Percentiles rank a stretch among this genome's conserved stretches.
Conservation (phyloP, 1,140 invertebrate species). For the Onthophagus taurus region DNA sequence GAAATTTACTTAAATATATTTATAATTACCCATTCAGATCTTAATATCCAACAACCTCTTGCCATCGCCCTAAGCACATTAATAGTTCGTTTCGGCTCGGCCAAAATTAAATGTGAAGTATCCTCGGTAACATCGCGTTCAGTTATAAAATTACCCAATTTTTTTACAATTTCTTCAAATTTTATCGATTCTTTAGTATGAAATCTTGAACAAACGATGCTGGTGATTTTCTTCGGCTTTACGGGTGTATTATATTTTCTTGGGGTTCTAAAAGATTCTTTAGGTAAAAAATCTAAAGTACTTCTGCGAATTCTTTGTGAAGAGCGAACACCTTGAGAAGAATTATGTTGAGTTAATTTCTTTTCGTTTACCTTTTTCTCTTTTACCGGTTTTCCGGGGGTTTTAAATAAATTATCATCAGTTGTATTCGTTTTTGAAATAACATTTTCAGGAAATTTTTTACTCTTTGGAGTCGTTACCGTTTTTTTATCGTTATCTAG, state of each 20-base stretch:
- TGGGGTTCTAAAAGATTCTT: slow-evolving; percentile 11
- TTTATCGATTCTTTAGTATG: slow-evolving; percentile 26
- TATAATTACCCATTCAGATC: slow-evolving; percentile 41
- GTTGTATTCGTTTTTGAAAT: no score
- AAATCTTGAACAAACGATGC: slow-evolving; percentile 33
- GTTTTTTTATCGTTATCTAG: no score
- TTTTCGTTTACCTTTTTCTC: no score
- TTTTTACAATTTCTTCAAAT: slow-evolving; percentile 37
- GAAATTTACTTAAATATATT: background rate
- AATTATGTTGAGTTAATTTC: no score
- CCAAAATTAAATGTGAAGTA: slow-evolving; percentile 46
- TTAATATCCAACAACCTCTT: slow-evolving; percentile 47
- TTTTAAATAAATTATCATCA: no score
- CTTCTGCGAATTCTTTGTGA: slow-evolving; percentile 19
- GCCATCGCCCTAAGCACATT: slow-evolving; percentile 45
- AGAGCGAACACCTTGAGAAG: no score
- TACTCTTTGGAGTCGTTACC: no score
- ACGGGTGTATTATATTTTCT: slow-evolving; percentile 14
- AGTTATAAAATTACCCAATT: slow-evolving; percentile 40
- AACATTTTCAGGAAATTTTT: no score
- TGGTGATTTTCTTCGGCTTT: slow-evolving; percentile 12
- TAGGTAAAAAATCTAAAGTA: slow-evolving; percentile 26
- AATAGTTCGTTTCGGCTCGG: slow-evolving; percentile 42
- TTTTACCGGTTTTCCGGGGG: no score
- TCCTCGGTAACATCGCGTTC: slow-evolving; percentile 40